These are phyloP conservation scores for Trilocha varians DNA, from an alignment of 2,888 invertebrate species.

Conservation along the genomic window DNA sequence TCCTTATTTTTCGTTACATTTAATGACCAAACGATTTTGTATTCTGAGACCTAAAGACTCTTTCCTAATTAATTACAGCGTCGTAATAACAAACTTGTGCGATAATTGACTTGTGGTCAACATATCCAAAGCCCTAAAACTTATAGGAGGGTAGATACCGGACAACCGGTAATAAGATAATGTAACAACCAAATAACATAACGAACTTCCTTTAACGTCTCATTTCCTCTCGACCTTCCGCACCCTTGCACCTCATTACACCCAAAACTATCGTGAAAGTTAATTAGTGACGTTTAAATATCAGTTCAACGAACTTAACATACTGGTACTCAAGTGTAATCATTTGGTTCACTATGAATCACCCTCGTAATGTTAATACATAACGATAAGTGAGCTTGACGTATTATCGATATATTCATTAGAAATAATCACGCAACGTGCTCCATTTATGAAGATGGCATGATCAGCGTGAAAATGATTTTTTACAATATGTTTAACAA, in stretches of 20 bases:
- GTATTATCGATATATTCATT: constrained; percentile 16
- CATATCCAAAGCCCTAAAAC: too few relatives aligned
- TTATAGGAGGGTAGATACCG: too few relatives aligned
- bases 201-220: constrained; percentile 2
- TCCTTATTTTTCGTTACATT: too few relatives aligned
- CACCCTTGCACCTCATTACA: neutral
- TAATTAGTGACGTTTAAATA: neutral
- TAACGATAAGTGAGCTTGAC: constrained; percentile 10
- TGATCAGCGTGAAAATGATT: neutral
- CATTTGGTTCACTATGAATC: constrained; percentile 11
- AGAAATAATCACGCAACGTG: constrained; percentile 21
- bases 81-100: too few relatives aligned
- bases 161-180: too few relatives aligned
- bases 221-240: neutral
- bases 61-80: too few relatives aligned
- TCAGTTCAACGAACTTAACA: constrained; percentile 8
- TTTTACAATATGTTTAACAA: neutral
- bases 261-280: neutral
- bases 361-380: constrained; percentile 2
- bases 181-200: constrained; percentile 1
- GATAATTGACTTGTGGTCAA: too few relatives aligned
- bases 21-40: too few relatives aligned
- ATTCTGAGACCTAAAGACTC: too few relatives aligned
- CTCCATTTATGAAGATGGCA: neutral
- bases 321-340: constrained; percentile 7